Percentiles rank a stretch among this genome's conserved stretches.
phyloP scores from a whole-genome alignment of 2,888 invertebrate genomes.

The Nomada fabriciana region DNA sequence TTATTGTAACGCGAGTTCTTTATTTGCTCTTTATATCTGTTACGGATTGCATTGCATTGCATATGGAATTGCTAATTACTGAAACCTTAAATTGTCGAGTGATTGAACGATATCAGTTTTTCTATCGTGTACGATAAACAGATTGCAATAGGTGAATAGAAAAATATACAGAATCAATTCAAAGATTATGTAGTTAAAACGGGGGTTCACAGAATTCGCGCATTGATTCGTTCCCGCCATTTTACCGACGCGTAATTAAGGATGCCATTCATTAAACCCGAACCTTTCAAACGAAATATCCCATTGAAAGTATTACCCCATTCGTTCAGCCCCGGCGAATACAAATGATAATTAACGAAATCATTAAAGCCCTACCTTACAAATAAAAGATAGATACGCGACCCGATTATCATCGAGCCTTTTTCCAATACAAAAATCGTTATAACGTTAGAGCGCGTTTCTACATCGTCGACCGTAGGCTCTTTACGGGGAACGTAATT shows the following conservation, averaged over 20 bases:
- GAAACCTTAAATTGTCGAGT: too few species aligned
- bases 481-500: slow-evolving; percentile 5
- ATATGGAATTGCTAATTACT: too few species aligned
- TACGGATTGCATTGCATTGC: not conserved
- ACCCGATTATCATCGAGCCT: not conserved
- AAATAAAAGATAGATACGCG: not conserved
- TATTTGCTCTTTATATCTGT: not conserved
- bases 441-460: not conserved
- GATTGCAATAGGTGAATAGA: too few species aligned
- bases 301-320: not conserved
- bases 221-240: not conserved
- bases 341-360: not conserved
- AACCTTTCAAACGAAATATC: not conserved
- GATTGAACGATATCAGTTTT: too few species aligned
- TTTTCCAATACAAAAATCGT: not conserved
- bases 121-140: too few species aligned
- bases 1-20: not conserved
- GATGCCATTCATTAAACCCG: not conserved
- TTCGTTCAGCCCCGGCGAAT: not conserved
- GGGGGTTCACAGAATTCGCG: not conserved
- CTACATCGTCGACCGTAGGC: slow-evolving; percentile 71
- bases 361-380: not conserved
- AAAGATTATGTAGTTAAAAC: too few species aligned
- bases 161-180: too few species aligned
- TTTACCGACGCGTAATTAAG: slow-evolving; percentile 2